Evolutionary conservation across 1,140 invertebrate genomes (phyloP).

Genomic region (Chlorops oryzae): DNA sequence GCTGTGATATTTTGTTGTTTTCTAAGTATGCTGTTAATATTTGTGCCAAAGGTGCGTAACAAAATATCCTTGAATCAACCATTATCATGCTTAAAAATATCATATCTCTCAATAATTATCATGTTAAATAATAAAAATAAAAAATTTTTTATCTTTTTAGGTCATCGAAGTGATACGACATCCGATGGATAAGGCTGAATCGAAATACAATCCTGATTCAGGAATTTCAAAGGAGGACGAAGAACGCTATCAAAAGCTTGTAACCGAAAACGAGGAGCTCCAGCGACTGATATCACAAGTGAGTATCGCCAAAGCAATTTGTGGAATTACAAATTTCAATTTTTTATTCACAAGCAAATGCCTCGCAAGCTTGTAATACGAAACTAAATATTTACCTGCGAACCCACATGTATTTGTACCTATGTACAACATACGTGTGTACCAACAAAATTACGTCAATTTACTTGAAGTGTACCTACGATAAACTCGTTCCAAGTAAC

Average conservation of each 20-base stretch:
- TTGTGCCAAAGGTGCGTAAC: constrained; percentile 83
- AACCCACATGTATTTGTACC: too few relatives aligned
- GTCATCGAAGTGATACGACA: constrained; percentile 79
- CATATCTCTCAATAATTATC: neutral
- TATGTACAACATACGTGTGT: too few relatives aligned
- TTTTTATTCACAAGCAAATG: too few relatives aligned
- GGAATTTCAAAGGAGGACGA: constrained; percentile 91
- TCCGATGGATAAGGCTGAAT: constrained; percentile 75
- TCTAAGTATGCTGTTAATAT: constrained; percentile 94
- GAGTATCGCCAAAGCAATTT: constrained; percentile 33
- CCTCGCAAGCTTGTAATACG: too few relatives aligned
- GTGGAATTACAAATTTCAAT: too few relatives aligned
- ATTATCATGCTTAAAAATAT: neutral
- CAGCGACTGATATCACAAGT: constrained; percentile 91
- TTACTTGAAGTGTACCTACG: too few relatives aligned
- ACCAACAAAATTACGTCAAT: too few relatives aligned
- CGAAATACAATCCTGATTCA: constrained; percentile 78
- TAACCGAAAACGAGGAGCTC: constrained; percentile 92
- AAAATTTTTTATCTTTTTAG: constrained; percentile 41
- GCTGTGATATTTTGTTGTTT: constrained; percentile 96
- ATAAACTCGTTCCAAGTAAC: too few relatives aligned
- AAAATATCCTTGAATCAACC: neutral
- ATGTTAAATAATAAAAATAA: neutral
- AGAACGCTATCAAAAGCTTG: constrained; percentile 87
- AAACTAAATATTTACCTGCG: too few relatives aligned